phyloP scores from a whole-genome alignment of 2,797 vertebrate species.

The Notolabrus celidotus region DNA sequence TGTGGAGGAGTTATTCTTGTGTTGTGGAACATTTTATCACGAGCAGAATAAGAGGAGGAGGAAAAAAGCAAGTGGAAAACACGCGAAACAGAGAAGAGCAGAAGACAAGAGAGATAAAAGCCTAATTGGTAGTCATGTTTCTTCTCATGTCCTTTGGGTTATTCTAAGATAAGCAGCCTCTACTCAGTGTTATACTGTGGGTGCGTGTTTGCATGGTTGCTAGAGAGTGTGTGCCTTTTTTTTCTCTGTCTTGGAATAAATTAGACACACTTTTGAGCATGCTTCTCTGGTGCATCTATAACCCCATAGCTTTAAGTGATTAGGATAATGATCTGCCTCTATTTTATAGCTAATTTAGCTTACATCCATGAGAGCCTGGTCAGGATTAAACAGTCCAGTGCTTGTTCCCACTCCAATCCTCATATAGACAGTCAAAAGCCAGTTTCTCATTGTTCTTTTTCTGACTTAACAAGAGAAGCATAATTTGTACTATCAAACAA shows the following conservation, averaged over 20 bases:
- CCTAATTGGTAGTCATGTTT: constrained; percentile 42
- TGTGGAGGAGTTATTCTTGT: constrained; percentile 6
- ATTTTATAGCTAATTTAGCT: constrained; percentile 48
- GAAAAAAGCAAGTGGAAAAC: constrained; percentile 11
- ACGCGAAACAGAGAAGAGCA: background rate
- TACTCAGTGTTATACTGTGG: background rate
- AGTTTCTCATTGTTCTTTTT: background rate
- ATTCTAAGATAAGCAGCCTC: constrained; percentile 23
- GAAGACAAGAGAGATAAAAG: constrained; percentile 15
- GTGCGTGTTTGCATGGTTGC: constrained; percentile 3
- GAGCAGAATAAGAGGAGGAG: constrained; percentile 5
- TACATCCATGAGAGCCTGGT: constrained; percentile 23
- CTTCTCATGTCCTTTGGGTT: constrained; percentile 41
- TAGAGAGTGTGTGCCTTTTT: background rate
- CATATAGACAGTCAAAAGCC: constrained; percentile 3
- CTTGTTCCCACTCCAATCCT: constrained; percentile 13
- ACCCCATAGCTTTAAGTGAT: constrained; percentile 50
- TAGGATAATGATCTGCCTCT: constrained; percentile 55
- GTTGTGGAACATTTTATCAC: constrained; percentile 35
- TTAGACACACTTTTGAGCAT: constrained; percentile 19
- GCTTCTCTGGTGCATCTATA: constrained; percentile 31
- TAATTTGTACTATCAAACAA: constrained; percentile 3
- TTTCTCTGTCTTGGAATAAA: constrained; percentile 19
- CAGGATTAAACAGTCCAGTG: constrained; percentile 15
- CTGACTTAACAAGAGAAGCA: constrained; percentile 20